A percentile compares a stretch with the other conserved stretches of the same genome.
Conservation (phyloP, 2,797 vertebrate genomes). For the Melanotaenia nigrans region DNA sequence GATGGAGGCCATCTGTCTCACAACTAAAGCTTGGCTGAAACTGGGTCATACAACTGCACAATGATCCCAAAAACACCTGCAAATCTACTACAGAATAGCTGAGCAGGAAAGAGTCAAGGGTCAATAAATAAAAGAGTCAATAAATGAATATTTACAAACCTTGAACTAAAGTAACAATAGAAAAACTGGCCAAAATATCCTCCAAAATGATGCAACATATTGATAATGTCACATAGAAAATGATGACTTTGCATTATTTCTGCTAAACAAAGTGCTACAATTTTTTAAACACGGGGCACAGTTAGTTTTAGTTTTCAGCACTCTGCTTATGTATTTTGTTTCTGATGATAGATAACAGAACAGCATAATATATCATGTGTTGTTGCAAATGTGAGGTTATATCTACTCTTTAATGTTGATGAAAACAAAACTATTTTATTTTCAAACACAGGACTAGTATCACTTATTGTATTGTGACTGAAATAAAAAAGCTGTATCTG, state of each 20-base stretch:
- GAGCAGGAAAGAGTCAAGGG: not conserved
- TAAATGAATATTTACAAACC: not conserved
- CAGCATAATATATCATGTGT: not conserved
- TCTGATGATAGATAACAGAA: not conserved
- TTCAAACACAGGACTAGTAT: not conserved
- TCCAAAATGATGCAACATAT: not conserved
- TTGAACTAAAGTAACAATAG: not conserved
- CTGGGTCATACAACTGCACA: no score
- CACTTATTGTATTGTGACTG: not conserved
- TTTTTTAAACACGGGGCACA: not conserved
- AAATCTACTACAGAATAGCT: not conserved
- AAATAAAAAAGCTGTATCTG: not conserved
- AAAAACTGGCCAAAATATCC: not conserved
- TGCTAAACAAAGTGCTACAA: not conserved
- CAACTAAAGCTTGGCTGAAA: no score
- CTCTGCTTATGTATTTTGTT: not conserved
- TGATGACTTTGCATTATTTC: not conserved
- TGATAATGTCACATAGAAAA: not conserved
- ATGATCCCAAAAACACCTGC: no score
- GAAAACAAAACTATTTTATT: not conserved
- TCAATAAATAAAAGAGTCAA: not conserved
- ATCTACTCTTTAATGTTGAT: not conserved
- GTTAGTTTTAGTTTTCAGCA: not conserved
- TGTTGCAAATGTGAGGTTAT: not conserved
- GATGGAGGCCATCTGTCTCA: no score